Evolutionary conservation across 2,113 vertebrate genomes (phyloP).

Genomic region (Proteles cristata): DNA sequence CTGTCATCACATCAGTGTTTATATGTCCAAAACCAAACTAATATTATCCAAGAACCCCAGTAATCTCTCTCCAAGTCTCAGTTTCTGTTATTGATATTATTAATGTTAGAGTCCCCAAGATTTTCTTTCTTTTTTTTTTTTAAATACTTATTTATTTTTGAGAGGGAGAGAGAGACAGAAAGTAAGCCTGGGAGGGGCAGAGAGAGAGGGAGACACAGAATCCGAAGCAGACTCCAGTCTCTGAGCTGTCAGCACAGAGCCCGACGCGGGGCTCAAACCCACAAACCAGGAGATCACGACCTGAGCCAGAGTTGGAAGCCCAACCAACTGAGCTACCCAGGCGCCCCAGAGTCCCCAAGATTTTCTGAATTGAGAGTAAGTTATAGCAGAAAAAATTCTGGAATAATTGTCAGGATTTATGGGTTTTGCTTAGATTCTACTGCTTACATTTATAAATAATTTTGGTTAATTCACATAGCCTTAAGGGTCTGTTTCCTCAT

Average conservation of each 20-base stretch:
- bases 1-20: not conserved
- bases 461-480: conserved; percentile 3
- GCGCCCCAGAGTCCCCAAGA: not conserved
- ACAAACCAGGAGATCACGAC: no score
- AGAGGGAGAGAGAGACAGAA: no score
- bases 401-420: not conserved
- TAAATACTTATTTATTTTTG: no score
- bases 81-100: not conserved
- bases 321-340: no score
- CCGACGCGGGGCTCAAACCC: no score
- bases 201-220: no score
- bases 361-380: conserved; percentile 17
- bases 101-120: not conserved
- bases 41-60: not conserved
- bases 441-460: not conserved
- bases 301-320: no score
- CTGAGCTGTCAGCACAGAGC: no score
- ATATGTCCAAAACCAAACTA: not conserved
- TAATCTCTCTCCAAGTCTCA: not conserved
- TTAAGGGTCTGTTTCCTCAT: not conserved
- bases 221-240: no score
- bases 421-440: conserved; percentile 32
- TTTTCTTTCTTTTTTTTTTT: no score
- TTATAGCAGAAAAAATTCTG: not conserved
- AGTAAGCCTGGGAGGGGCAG: no score